Conservation (phyloP, 1,140 invertebrate species). For the Macrosteles quadrilineatus region DNA sequence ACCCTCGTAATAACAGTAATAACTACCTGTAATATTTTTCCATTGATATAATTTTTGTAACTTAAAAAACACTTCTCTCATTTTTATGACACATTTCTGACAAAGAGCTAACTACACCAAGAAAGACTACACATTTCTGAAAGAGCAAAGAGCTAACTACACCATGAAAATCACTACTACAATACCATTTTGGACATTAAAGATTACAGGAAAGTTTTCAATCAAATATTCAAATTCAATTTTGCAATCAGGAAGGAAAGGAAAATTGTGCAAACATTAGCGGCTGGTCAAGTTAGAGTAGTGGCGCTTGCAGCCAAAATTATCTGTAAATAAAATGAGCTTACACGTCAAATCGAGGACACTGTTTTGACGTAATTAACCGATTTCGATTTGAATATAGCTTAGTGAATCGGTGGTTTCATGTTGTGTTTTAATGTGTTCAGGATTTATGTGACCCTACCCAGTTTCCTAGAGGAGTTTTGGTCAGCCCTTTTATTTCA, state of each 20-base stretch:
- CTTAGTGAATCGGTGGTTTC: conserved; percentile 6
- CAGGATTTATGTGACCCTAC: not conserved
- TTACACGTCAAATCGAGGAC: conserved; percentile 14
- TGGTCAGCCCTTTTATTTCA: conserved; percentile 27
- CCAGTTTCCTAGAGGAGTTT: not conserved
- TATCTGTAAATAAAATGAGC: conserved; percentile 20
- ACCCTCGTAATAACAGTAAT: no score
- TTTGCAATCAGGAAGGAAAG: not conserved
- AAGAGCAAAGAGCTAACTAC: no score
- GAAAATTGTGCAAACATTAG: conserved; percentile 28
- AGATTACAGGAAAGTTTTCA: conserved; percentile 26
- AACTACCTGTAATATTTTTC: no score
- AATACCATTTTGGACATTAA: no score
- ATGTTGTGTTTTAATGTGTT: conserved; percentile 31
- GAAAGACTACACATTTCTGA: no score
- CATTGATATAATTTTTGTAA: no score
- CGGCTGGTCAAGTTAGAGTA: conserved; percentile 27
- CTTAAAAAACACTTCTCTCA: no score
- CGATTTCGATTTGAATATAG: not conserved
- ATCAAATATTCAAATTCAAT: no score
- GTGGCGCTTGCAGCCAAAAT: conserved; percentile 12
- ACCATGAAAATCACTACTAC: no score
- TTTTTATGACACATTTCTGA: no score
- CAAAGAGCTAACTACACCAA: no score
- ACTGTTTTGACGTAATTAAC: conserved; percentile 20